Conservation (phyloP, 2,797 vertebrate genomes). For the Gallinago solitaria region DNA sequence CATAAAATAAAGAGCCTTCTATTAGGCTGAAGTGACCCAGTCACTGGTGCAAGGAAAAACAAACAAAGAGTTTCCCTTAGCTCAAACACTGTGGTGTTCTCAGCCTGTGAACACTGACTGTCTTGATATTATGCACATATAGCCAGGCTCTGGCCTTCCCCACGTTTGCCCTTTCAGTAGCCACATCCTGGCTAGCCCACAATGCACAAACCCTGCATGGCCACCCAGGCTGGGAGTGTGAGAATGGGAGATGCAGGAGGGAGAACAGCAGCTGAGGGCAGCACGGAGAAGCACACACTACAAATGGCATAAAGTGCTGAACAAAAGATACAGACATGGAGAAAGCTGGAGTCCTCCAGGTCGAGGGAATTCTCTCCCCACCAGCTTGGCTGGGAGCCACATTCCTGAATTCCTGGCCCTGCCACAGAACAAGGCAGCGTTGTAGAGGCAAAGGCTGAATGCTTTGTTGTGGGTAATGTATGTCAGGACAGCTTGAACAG, state of each 20-base stretch:
- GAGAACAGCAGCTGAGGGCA: neutral
- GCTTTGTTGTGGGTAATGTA: slow-evolving; percentile 38
- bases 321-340: neutral
- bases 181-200: slow-evolving; percentile 15
- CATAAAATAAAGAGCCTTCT: slow-evolving; percentile 67
- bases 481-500: neutral
- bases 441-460: neutral
- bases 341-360: neutral
- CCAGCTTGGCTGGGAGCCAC: slow-evolving; percentile 30
- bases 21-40: slow-evolving; percentile 57
- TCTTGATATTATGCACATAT: neutral
- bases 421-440: slow-evolving; percentile 16
- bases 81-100: slow-evolving; percentile 32
- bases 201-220: neutral
- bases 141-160: neutral
- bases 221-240: neutral
- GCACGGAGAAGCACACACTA: neutral
- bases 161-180: neutral
- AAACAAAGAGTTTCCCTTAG: slow-evolving; percentile 60
- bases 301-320: neutral
- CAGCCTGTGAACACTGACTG: neutral
- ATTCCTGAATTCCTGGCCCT: slow-evolving; percentile 33
- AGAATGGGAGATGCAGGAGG: neutral
- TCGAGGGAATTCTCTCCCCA: slow-evolving; percentile 12
- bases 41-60: slow-evolving; percentile 44